These are phyloP conservation scores for Heteropelma amictum DNA, from an alignment of 2,888 invertebrate genomes.

Conservation along the genomic window DNA sequence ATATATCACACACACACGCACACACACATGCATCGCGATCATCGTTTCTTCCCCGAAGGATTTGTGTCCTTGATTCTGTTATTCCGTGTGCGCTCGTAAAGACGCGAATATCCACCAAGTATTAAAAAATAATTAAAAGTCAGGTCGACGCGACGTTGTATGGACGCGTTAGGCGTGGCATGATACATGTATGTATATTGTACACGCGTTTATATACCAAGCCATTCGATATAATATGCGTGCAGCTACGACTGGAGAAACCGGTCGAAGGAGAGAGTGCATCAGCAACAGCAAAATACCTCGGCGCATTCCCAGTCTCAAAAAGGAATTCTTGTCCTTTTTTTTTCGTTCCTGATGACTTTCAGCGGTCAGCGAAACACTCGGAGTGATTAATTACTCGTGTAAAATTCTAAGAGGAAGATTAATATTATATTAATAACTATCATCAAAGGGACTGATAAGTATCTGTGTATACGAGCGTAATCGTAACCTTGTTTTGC, in stretches of 20 bases:
- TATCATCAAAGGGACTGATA: no score
- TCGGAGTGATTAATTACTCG: not conserved
- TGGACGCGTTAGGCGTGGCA: slow-evolving; percentile 21
- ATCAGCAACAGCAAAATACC: slow-evolving; percentile 45
- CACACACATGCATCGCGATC: slow-evolving; percentile 2
- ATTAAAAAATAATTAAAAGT: slow-evolving; percentile 50
- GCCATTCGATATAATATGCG: slow-evolving; percentile 6
- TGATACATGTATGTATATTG: slow-evolving; percentile 9
- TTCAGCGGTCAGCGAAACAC: not conserved
- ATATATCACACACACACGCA: slow-evolving; percentile 3
- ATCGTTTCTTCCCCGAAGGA: slow-evolving; percentile 29
- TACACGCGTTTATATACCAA: not conserved
- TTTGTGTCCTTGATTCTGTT: slow-evolving; percentile 43
- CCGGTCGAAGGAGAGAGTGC: slow-evolving; percentile 55
- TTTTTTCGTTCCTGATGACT: slow-evolving; percentile 10
- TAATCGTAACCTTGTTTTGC: no score
- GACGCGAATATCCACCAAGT: not conserved
- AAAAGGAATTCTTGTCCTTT: slow-evolving; percentile 34
- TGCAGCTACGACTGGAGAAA: slow-evolving; percentile 35
- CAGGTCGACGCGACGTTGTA: slow-evolving; percentile 22
- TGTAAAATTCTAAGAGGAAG: not conserved
- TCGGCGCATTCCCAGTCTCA: slow-evolving; percentile 32
- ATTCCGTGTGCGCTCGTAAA: slow-evolving; percentile 21
- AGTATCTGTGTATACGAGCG: no score
- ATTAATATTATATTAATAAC: no score